A percentile compares a stretch with the other conserved stretches of the same genome.
Evolutionary conservation across 2,113 vertebrate genomes (phyloP).

Genomic region (Scartelaos histophorus): DNA sequence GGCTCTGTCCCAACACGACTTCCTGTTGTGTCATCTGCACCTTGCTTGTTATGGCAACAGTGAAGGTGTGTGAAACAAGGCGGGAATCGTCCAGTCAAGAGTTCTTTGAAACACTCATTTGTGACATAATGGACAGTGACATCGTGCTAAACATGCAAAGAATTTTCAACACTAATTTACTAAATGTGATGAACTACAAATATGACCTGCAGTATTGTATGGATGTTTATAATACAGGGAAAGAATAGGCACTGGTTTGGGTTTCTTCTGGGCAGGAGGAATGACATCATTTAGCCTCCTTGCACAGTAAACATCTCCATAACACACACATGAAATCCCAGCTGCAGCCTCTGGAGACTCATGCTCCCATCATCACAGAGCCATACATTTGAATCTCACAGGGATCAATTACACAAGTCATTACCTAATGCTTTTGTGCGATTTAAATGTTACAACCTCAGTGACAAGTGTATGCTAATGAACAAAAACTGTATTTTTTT

Average conservation of each 20-base stretch:
- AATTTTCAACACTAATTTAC: background rate
- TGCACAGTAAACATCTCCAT: constrained; percentile 10
- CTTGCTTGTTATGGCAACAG: constrained; percentile 60
- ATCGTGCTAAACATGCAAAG: constrained; percentile 1
- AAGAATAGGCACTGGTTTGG: background rate
- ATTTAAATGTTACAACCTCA: constrained; percentile 24
- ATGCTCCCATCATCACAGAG: constrained; percentile 11
- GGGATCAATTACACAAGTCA: constrained; percentile 57
- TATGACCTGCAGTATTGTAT: background rate
- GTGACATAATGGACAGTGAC: background rate
- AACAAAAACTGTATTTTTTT: background rate
- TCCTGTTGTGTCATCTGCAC: constrained; percentile 40
- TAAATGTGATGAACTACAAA: background rate
- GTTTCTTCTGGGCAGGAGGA: background rate
- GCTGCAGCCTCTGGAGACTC: constrained; percentile 24
- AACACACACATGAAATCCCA: constrained; percentile 1
- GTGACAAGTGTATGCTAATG: constrained; percentile 1
- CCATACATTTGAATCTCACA: constrained; percentile 44
- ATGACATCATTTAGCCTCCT: constrained; percentile 20
- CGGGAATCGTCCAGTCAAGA: constrained; percentile 24
- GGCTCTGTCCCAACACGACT: constrained; percentile 11
- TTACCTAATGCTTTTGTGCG: constrained; percentile 34
- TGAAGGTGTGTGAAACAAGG: constrained; percentile 11
- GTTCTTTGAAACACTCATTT: constrained; percentile 25
- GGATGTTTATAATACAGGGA: background rate